Base-by-base conservation (phyloP, 1,140 invertebrate genomes). In the Diorhabda sublineata region DNA sequence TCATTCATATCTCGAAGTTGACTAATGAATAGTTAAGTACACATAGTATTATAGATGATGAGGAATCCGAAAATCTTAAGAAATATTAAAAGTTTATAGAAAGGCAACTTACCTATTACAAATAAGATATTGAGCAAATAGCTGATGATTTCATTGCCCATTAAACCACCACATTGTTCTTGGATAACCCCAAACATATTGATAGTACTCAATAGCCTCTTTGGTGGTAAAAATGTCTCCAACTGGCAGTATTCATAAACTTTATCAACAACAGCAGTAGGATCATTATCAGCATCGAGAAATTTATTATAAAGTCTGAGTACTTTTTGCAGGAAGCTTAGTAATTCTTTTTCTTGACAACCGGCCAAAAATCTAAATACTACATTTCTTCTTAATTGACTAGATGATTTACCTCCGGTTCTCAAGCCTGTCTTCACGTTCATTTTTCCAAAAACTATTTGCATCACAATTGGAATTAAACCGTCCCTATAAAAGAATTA, bases 371-470 rank as follows among this genome's bases (percentile, higher is more conserved):
- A 97, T 65, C 92, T 86, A 62, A 98, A 84, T 9, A 98, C 88
- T 59, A 94, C 83, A 61, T 89, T 88, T 73, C 92, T 85, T 60
- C 92, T 83, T 52, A 87, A 77, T 69, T 91, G 86, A 9, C 89
- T 88, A 2, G 85, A 82, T 69, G 87, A 84, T 77, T 92, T 93
- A 11, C 93, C 92, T 0, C 89, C 86, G 0, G 89, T 88, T 69
- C 88, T 85, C 68, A 85, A 83, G 0, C 88, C 91, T 57, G 89
- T 87, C 77, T 90, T 93, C 42, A 87, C 85, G 44, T 88, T 85
- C 91, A 98, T 95, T 83, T 96, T 96, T 4, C 94, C 92, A 80
- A 94, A 96, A 2, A 97, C 83, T 68, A 97, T 91, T 77, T 93
- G 88, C 80, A 97, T 85, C 5, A 98, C 82, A 61, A 96, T 85